Evolutionary conservation across 2,113 vertebrate genomes (phyloP), one percentile per base, ranked within the genome.

Genomic region (Oncorhynchus gorbuscha): DNA sequence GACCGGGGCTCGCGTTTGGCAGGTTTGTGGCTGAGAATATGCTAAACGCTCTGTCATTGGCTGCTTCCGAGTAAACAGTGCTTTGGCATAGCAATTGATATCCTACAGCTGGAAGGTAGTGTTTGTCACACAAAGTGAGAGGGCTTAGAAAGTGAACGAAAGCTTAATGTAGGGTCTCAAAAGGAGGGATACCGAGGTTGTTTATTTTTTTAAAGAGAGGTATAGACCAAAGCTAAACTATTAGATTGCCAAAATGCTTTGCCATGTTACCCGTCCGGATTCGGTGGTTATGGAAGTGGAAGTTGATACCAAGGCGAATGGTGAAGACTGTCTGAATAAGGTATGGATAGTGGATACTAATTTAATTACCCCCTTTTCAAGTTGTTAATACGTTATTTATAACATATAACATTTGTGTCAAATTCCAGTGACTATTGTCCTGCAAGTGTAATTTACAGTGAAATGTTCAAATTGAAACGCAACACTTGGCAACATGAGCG

Each of bases 231-330:
- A 93, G 90, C 93, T 69, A 73, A 59, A 22, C 32, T 3, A 66
- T 69, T 6, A 72, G 18, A 22, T 69, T 55, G 81, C 69, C 85
- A 91, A 89, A 90, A 98, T 98, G 97, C 95, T 97, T 84, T 98
- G 97, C 90, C 95, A 97, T 94, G 95, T 98, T 91, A 98, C 97
- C 85, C 95, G 97, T 90, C 97, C 97, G 87, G 97, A 98, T 88
- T 95, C 97, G 73, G 97, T 98, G 91, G 95, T 97, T 89, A 97
- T 98, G 97, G 97, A 98, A 94, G 96, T 98, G 91, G 95, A 98
- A 93, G 97, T 98, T 81, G 97, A 98, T 84, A 91, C 95, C 74
- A 98, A 98, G 90, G 97, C 96, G 81, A 97, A 98, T 87, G 97
- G 97, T 71, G 97, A 98, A 90, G 97, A 98, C 87, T 98, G 97